Percentiles rank a stretch among this genome's conserved stretches.
Conservation (phyloP, 2,888 invertebrate species). For the Papilio gigon region DNA sequence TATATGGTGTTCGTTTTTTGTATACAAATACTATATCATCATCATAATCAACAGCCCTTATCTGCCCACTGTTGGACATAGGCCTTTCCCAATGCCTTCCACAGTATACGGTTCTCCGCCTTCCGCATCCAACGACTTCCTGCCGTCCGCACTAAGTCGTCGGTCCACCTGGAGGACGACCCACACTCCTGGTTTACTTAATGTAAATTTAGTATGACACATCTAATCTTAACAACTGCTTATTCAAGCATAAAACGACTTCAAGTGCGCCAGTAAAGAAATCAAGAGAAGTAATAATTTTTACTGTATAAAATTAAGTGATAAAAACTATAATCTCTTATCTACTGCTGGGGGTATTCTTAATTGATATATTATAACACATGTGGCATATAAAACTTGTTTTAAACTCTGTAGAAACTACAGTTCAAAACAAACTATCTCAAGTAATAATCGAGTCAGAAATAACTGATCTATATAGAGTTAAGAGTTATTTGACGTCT, state of each 20-base stretch:
- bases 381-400: not conserved
- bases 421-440: not conserved
- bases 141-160: too few species aligned
- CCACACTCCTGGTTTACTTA: too few species aligned
- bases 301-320: not conserved
- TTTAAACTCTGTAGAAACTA: not conserved
- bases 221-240: too few species aligned
- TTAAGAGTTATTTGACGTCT: conserved; percentile 38
- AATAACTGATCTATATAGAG: not conserved
- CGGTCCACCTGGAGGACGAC: too few species aligned
- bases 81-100: too few species aligned
- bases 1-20: conserved; percentile 52
- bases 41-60: too few species aligned
- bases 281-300: not conserved
- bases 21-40: too few species aligned
- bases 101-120: too few species aligned
- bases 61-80: too few species aligned
- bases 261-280: too few species aligned
- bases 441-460: not conserved
- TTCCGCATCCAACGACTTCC: too few species aligned
- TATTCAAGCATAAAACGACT: not conserved
- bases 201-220: not conserved
- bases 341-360: not conserved
- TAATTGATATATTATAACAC: not conserved
- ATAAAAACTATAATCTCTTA: not conserved